Evolutionary conservation across 2,888 invertebrate genomes (phyloP).

Genomic region (Nephrotoma flavescens): DNA sequence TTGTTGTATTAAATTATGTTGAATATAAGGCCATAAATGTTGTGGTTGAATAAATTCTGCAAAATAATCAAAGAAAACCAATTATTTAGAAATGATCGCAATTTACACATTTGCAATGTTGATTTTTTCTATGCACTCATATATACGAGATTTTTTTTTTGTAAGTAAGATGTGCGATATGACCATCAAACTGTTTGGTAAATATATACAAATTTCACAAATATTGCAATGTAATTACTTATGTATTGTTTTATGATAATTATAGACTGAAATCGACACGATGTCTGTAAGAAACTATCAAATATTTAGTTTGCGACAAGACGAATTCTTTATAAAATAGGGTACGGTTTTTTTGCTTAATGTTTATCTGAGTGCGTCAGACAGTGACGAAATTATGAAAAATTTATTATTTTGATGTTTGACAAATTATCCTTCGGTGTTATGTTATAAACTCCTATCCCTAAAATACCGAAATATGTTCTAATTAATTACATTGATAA

Average conservation of each 20-base stretch:
- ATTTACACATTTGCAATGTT: not conserved
- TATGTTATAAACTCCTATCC: not conserved
- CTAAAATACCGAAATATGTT: not conserved
- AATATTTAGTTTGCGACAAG: not conserved
- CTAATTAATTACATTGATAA: not conserved
- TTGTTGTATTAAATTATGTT: constrained; percentile 33
- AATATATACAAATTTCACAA: not conserved
- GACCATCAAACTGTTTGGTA: not conserved
- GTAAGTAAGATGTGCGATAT: not conserved
- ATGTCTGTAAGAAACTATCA: not conserved
- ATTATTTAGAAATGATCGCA: not conserved
- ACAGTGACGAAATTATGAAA: not conserved
- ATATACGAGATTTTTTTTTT: not conserved
- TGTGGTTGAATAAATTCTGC: constrained; percentile 34
- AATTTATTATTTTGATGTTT: not conserved
- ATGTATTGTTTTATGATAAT: not conserved
- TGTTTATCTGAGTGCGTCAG: not conserved
- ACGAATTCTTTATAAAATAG: not conserved
- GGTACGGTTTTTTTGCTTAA: not conserved
- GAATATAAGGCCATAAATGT: constrained; percentile 36
- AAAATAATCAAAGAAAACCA: constrained; percentile 7
- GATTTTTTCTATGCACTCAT: not conserved
- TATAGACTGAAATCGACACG: not conserved
- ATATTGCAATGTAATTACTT: not conserved
- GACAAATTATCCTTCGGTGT: not conserved